Conservation (phyloP, 2,113 vertebrate genomes). For the Alosa alosa region DNA sequence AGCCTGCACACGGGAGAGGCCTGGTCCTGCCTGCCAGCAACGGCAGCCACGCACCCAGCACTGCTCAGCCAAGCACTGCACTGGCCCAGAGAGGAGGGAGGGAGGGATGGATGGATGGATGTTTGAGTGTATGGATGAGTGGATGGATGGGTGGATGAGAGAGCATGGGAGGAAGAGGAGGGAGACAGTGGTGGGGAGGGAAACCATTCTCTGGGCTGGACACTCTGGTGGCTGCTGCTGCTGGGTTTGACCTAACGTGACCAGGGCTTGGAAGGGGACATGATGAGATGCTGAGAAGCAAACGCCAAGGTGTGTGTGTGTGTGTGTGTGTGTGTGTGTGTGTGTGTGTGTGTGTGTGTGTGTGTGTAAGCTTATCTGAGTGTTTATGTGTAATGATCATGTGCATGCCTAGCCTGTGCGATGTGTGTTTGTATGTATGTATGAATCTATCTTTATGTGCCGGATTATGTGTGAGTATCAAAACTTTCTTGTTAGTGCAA, state of each 20-base stretch:
- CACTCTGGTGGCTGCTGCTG: background rate
- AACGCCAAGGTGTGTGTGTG: constrained; percentile 15
- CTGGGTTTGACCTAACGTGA: constrained; percentile 62
- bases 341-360: background rate
- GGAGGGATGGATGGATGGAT: background rate
- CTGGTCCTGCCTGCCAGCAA: no score
- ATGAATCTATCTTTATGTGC: constrained; percentile 4
- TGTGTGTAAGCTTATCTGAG: background rate
- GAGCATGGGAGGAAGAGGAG: background rate
- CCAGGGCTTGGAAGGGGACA: constrained; percentile 65
- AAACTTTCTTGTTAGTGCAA: no score
- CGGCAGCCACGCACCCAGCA: no score
- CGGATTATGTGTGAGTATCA: background rate
- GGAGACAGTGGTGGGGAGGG: background rate
- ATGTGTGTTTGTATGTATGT: background rate
- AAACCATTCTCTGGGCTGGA: constrained; percentile 11
- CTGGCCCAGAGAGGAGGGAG: background rate
- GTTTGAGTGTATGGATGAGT: background rate
- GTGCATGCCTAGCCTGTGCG: background rate
- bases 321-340: background rate
- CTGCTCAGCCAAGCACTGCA: no score
- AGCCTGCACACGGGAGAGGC: no score
- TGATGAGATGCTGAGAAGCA: constrained; percentile 52
- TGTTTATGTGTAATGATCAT: background rate
- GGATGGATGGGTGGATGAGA: background rate